phyloP scores from a whole-genome alignment of 2,888 invertebrate species.

The Habroteleia sp. region DNA sequence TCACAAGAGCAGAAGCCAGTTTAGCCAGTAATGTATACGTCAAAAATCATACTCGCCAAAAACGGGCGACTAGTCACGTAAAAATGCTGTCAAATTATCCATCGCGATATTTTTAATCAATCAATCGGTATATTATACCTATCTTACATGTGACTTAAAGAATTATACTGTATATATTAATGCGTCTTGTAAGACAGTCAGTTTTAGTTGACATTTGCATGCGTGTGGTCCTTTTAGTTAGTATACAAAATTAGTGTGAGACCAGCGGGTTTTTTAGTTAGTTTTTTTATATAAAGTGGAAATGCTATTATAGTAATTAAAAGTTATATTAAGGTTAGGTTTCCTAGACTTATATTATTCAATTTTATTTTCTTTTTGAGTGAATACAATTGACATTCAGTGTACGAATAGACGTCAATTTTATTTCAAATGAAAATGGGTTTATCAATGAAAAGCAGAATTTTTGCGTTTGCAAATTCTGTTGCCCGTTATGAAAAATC shows the following conservation, averaged over 20 bases:
- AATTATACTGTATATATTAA: too few species aligned
- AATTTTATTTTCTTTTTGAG: conserved; percentile 4
- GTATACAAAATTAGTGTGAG: conserved; percentile 6
- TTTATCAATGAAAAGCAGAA: conserved; percentile 58
- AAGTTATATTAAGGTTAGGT: too few species aligned
- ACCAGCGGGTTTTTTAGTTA: too few species aligned
- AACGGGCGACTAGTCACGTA: conserved; percentile 21
- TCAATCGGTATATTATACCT: conserved; percentile 17
- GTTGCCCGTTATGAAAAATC: conserved; percentile 46
- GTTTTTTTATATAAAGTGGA: too few species aligned
- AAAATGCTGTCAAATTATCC: conserved; percentile 21
- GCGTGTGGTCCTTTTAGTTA: conserved; percentile 25
- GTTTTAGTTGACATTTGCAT: conserved; percentile 23
- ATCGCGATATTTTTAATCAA: conserved; percentile 13
- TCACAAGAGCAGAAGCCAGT: too few species aligned
- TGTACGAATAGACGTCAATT: too few species aligned
- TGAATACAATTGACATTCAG: too few species aligned
- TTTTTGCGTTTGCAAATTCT: conserved; percentile 56
- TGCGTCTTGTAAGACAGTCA: conserved; percentile 11
- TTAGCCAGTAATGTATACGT: conserved; percentile 7
- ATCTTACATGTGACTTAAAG: too few species aligned
- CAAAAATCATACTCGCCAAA: conserved; percentile 26
- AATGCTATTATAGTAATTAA: conserved; percentile 2
- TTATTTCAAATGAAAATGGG: conserved; percentile 56
- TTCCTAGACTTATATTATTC: too few species aligned